Percentiles rank a stretch among this genome's conserved stretches.
Conservation (phyloP, 2,888 invertebrate genomes). For the Pilophorus perplexus region DNA sequence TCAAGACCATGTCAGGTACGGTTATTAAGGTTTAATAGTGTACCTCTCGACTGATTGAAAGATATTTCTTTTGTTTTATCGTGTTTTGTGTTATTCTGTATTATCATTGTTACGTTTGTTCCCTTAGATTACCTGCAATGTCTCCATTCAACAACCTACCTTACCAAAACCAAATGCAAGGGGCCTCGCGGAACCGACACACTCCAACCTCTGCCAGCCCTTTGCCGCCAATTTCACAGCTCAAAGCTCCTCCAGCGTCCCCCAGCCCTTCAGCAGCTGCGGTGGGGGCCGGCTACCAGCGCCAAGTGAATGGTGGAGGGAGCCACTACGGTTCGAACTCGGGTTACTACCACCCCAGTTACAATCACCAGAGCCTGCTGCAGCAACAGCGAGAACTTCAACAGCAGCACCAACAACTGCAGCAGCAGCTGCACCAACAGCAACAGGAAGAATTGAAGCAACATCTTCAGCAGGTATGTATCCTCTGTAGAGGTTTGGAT, state of each 20-base stretch:
- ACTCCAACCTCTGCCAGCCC: constrained; percentile 20
- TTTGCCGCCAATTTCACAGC: constrained; percentile 19
- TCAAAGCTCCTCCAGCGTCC: constrained; percentile 4
- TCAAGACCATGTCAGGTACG: constrained; percentile 20
- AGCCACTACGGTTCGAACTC: constrained; percentile 10
- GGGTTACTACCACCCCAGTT: constrained; percentile 9
- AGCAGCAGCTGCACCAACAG: constrained; percentile 30
- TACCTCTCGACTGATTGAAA: too few relatives aligned
- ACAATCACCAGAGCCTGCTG: constrained; percentile 18
- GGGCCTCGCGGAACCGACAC: constrained; percentile 6
- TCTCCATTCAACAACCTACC: constrained; percentile 31
- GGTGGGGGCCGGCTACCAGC: constrained; percentile 8
- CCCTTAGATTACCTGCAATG: constrained; percentile 29
- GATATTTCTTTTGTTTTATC: too few relatives aligned
- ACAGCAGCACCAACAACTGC: constrained; percentile 33
- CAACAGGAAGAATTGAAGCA: constrained; percentile 48
- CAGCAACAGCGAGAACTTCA: constrained; percentile 49
- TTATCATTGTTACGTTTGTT: not conserved
- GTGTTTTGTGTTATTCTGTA: too few relatives aligned
- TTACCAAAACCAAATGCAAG: constrained; percentile 23
- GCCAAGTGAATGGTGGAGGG: constrained; percentile 22
- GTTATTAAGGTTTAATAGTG: too few relatives aligned
- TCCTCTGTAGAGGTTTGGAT: too few relatives aligned
- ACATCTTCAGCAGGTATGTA: constrained; percentile 12
- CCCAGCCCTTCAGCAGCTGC: not conserved